Evolutionary conservation across 2,113 vertebrate genomes (phyloP), one percentile per base, ranked within the genome.

Genomic region (Carassius gibelio): DNA sequence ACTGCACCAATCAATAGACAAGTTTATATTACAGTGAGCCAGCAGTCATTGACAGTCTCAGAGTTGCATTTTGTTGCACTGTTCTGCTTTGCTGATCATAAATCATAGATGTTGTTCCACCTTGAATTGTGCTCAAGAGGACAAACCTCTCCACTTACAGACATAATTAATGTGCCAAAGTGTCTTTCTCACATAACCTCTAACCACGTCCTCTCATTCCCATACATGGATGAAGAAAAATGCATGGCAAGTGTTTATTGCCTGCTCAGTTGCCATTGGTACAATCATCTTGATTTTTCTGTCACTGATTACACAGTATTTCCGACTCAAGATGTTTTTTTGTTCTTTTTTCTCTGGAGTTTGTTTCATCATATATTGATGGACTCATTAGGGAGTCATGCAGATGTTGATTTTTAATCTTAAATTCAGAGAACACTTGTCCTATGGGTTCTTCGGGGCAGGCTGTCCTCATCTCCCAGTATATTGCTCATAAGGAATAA

Each of bases 151-250:
- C 64, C 7, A 52, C 66, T 83, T 66, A 36, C 83, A 83, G 38
- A 66, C 79, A 82, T 88, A 88, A 82, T 82, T 76, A 85, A 85
- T 85, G 75, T 50, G n/a, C 11, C 66, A 55, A 78, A 83, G 64
- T 79, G 83, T 85, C 79, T 23, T 42, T 81, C 50, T 88, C 55
- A 8, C 61, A 11, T 68, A 64, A 34, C 14, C 66, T 30, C 68
- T 55, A 72, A 72, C 42, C 68, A 68, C 17, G 23, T 84, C 21
- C 48, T 68, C 38, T 85, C 50, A 85, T 85, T 64, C 38, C 11
- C 30, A 45, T 36, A 21, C 72, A 64, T 23, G 11, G 11, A 82
- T 14, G n/a, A 23, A 62, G 34, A 62, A 23, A 59, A 77, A 17
- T 36, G 68, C 34, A 42, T 3, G 15, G 30, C 30, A 36, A 36